Conservation (phyloP, 1,140 invertebrate species). For the Nebria ingens region DNA sequence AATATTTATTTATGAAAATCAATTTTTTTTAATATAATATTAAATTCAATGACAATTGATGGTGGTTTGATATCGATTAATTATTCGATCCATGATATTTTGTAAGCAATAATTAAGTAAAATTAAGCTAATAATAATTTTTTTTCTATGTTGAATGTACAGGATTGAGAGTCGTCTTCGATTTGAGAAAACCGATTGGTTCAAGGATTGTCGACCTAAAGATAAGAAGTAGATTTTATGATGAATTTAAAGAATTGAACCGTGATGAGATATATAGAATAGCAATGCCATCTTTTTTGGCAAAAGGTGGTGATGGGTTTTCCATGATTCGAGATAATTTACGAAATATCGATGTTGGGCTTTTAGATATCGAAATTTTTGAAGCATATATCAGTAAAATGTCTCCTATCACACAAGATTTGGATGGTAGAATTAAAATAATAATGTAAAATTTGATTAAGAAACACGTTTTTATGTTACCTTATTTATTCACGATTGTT, state of each 20-base stretch:
- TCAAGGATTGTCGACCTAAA: slow-evolving; percentile 43
- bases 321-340: slow-evolving; percentile 30
- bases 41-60: too few relatives aligned
- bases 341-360: slow-evolving; percentile 21
- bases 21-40: too few relatives aligned
- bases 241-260: slow-evolving; percentile 42
- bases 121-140: background rate
- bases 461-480: too few relatives aligned
- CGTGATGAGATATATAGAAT: slow-evolving; percentile 46
- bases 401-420: slow-evolving; percentile 30
- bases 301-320: slow-evolving; percentile 55
- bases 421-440: slow-evolving; percentile 31
- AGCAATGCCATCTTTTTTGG: slow-evolving; percentile 48
- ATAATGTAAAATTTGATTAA: too few relatives aligned
- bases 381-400: slow-evolving; percentile 29
- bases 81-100: background rate
- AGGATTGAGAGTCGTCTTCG: slow-evolving; percentile 39
- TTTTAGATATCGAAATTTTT: slow-evolving; percentile 24
- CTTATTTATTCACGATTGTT: too few relatives aligned
- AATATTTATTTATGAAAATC: too few relatives aligned
- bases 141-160: slow-evolving; percentile 9
- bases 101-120: background rate
- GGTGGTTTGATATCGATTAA: too few relatives aligned
- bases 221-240: slow-evolving; percentile 52
- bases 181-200: slow-evolving; percentile 41